Conservation (phyloP, 1,140 invertebrate genomes). For the Telenomus remus region DNA sequence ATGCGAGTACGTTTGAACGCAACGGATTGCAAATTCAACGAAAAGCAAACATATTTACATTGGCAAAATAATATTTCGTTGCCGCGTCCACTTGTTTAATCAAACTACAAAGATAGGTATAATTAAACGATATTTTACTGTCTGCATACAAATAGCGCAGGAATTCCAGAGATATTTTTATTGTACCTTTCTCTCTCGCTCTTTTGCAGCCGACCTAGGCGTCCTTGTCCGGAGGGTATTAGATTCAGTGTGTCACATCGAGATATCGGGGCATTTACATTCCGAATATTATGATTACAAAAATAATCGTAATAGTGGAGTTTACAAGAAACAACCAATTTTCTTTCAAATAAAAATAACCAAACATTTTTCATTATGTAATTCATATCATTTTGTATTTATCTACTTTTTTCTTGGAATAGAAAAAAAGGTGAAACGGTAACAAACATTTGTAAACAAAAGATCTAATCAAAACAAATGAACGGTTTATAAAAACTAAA, state of each 20-base stretch:
- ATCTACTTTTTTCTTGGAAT: no score
- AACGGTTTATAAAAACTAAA: no score
- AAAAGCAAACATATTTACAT: background rate
- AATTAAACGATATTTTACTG: slow-evolving; percentile 48
- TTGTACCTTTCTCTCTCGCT: slow-evolving; percentile 21
- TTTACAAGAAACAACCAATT: background rate
- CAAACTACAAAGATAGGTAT: slow-evolving; percentile 14
- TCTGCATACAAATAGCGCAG: slow-evolving; percentile 24
- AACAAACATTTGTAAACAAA: no score
- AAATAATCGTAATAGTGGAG: background rate
- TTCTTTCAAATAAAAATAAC: background rate
- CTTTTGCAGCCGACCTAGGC: background rate
- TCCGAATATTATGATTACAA: background rate
- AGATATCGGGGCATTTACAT: slow-evolving; percentile 12
- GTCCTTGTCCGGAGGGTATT: slow-evolving; percentile 24
- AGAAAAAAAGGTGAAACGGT: no score
- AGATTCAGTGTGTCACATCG: slow-evolving; percentile 18
- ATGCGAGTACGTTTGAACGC: background rate
- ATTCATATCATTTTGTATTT: no score
- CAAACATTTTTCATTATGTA: background rate
- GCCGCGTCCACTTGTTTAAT: slow-evolving; percentile 4
- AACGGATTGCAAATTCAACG: background rate
- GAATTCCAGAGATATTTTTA: slow-evolving; percentile 47
- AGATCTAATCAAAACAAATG: no score
- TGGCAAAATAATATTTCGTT: slow-evolving; percentile 7